Base-by-base conservation (phyloP, 2,113 vertebrate genomes). In the Colius striatus region DNA sequence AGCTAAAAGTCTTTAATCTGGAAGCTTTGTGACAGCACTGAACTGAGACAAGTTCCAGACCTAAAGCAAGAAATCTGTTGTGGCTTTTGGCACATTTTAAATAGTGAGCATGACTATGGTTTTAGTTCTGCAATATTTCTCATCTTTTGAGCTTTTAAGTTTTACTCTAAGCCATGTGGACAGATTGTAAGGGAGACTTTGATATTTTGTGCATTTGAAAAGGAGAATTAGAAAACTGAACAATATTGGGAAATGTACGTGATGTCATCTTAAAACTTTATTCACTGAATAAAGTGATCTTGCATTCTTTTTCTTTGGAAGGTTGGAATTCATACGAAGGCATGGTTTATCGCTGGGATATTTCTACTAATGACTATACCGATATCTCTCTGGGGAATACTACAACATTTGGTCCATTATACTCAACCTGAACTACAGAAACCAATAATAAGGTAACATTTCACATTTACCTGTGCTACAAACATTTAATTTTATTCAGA, bases 271-370 rank as follows among this genome's bases (percentile, higher is more conserved):
- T 55, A 38, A 80, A 65, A 65, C 13, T 34, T 68, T 11, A 43
- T 58, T 47, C 10, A 8, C 12, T 41, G 38, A 41, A 41, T 41
- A 41, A 41, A 41, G 38, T 75, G 45, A 72, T 82, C 90, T 73
- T 89, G 17, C 60, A 14, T 62, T 86, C 16, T 74, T 92, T 41
- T 66, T 38, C 32, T 66, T 80, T 95, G 87, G 55, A 83, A 99
- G 99, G 98, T 99, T 92, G 98, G 98, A 83, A 99, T 98, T 68
- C 99, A 99, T 90, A 99, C 99, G 72, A 99, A 99, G 96, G 99
- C 99, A 58, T 99, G 99, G 99, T 99, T 99, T 96, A 99, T 99
- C 2, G 99, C 99, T 71, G 99, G 99, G 34, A 99, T 99, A 95
- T 99, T 99, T 96, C 97, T 99, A 48, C 98, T 99, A 21, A 98